phyloP scores from a whole-genome alignment of 2,113 vertebrate genomes.

The Turdus rufiventris region DNA sequence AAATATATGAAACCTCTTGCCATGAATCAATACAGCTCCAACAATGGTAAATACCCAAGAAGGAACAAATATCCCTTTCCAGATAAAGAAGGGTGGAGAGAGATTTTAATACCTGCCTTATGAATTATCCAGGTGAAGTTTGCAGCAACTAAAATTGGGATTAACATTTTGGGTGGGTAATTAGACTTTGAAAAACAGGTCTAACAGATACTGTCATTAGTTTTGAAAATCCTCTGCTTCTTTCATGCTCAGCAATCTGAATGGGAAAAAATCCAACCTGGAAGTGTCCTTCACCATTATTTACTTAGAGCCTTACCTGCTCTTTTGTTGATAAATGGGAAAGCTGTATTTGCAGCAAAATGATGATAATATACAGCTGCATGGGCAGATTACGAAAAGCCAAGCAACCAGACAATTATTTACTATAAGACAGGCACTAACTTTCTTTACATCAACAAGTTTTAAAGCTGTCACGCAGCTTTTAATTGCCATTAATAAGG shows the following conservation, averaged over 20 bases:
- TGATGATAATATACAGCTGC: constrained; percentile 64
- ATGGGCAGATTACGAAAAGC: constrained; percentile 39
- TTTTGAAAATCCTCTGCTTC: constrained; percentile 18
- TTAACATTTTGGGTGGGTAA: background rate
- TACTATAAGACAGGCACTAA: constrained; percentile 39
- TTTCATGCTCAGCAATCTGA: background rate
- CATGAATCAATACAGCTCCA: background rate
- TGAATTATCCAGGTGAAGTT: background rate
- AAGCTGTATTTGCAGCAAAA: constrained; percentile 65
- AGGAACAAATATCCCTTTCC: background rate
- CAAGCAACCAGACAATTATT: constrained; percentile 57
- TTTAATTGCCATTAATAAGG: constrained; percentile 71
- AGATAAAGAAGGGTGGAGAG: background rate
- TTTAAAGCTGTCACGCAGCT: constrained; percentile 47
- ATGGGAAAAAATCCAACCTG: constrained; percentile 34
- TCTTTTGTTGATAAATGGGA: constrained; percentile 63
- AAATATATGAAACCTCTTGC: background rate
- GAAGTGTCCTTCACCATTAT: constrained; percentile 62
- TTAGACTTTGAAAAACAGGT: background rate
- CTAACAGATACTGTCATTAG: background rate
- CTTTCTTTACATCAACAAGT: constrained; percentile 63
- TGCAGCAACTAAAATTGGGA: background rate
- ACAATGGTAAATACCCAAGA: background rate
- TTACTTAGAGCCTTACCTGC: constrained; percentile 60
- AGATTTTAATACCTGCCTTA: background rate